phyloP scores from a whole-genome alignment of 2,888 invertebrate genomes.

The Sinelater perroti region DNA sequence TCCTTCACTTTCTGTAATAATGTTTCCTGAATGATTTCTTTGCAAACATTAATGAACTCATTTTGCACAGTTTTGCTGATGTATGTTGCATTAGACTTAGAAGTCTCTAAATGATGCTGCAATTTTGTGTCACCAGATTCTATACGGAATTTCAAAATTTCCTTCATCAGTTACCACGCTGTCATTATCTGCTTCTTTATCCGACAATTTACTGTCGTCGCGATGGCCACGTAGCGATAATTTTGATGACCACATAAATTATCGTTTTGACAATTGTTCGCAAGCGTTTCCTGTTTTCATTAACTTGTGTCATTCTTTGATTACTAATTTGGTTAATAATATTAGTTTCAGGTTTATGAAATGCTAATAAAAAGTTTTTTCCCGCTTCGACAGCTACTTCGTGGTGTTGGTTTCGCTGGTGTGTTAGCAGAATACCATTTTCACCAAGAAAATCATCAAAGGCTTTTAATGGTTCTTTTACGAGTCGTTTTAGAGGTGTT shows the following conservation, averaged over 20 bases:
- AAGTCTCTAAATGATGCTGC: not conserved
- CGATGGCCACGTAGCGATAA: slow-evolving; percentile 31
- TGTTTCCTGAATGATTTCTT: not conserved
- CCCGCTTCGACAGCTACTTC: too few species aligned
- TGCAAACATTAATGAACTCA: not conserved
- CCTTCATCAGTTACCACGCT: not conserved
- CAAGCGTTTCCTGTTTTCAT: slow-evolving; percentile 32
- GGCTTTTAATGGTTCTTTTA: not conserved
- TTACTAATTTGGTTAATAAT: not conserved
- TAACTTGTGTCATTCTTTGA: slow-evolving; percentile 5
- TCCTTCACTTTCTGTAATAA: not conserved
- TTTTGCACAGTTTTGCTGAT: not conserved
- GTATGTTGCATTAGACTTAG: not conserved
- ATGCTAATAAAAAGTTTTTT: too few species aligned
- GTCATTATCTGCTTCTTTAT: not conserved
- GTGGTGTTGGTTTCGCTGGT: too few species aligned
- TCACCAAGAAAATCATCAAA: not conserved
- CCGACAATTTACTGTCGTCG: slow-evolving; percentile 25
- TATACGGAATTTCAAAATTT: not conserved
- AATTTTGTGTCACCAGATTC: not conserved
- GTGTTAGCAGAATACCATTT: too few species aligned
- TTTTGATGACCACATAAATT: slow-evolving; percentile 33
- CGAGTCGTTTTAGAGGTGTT: not conserved
- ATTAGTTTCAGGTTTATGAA: not conserved
- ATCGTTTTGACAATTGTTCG: slow-evolving; percentile 31